These are phyloP conservation scores for Bombus affinis DNA, from an alignment of 1,140 invertebrate genomes.

Conservation along the genomic window DNA sequence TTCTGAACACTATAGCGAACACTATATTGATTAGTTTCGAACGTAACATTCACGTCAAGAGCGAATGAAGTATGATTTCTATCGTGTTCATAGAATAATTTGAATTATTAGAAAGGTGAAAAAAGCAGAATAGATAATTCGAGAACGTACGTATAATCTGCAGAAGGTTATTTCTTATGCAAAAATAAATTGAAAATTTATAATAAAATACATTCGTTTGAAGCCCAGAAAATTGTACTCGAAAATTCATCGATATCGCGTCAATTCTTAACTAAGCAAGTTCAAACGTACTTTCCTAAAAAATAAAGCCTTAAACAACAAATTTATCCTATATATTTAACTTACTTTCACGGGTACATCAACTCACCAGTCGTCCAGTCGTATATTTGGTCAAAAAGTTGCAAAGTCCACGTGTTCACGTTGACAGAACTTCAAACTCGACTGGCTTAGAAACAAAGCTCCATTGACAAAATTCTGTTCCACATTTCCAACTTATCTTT, in stretches of 20 bases:
- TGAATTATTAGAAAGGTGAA: background rate
- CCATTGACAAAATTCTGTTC: background rate
- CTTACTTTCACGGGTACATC: no score
- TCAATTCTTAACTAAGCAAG: no score
- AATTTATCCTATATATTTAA: background rate
- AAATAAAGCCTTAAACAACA: background rate
- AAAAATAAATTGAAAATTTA: background rate
- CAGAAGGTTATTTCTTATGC: background rate
- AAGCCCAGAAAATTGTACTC: background rate
- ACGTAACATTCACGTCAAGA: background rate
- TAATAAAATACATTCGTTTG: background rate
- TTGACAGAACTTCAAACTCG: background rate
- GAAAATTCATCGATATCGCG: background rate
- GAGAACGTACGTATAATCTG: background rate
- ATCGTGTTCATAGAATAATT: background rate
- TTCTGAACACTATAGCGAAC: background rate
- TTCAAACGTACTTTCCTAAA: background rate
- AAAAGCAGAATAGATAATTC: background rate
- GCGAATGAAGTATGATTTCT: background rate
- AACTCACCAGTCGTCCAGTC: no score
- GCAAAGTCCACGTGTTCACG: no score
- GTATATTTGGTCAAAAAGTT: no score
- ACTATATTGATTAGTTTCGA: background rate
- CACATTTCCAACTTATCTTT: background rate
- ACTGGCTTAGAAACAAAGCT: background rate